Percentiles rank a stretch among this genome's conserved stretches.
Conservation (phyloP, 2,888 invertebrate genomes). For the Ectropis crepuscularia region DNA sequence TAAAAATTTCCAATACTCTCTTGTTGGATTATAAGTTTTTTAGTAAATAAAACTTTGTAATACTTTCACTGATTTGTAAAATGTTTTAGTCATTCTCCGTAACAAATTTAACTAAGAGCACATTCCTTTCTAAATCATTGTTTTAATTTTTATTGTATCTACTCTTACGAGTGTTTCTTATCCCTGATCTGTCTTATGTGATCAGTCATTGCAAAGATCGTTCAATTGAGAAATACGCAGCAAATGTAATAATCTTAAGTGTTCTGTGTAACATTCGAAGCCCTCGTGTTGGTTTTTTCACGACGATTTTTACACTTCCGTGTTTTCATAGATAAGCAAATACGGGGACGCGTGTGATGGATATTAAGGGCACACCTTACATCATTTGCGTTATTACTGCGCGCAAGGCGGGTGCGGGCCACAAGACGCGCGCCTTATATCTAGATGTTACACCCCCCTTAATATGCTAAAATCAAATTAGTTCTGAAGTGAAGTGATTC, state of each 20-base stretch:
- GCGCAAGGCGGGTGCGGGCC: constrained; percentile 52
- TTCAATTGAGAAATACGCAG: constrained; percentile 30
- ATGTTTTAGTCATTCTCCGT: too few relatives aligned
- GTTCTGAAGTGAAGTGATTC: constrained; percentile 82
- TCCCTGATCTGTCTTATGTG: too few relatives aligned
- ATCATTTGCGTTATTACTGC: constrained; percentile 83
- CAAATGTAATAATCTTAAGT: constrained; percentile 76
- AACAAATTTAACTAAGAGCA: background rate
- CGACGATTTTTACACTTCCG: constrained; percentile 84
- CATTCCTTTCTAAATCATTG: too few relatives aligned
- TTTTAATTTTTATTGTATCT: too few relatives aligned
- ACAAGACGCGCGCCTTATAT: constrained; percentile 80
- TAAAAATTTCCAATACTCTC: constrained; percentile 64
- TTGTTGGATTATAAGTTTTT: constrained; percentile 39
- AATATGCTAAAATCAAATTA: constrained; percentile 86
- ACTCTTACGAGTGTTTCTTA: too few relatives aligned
- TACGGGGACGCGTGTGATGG: constrained; percentile 83
- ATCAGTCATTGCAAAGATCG: constrained; percentile 1
- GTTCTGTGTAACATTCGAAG: constrained; percentile 66
- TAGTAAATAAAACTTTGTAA: constrained; percentile 27
- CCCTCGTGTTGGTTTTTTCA: constrained; percentile 64
- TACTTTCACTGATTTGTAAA: background rate
- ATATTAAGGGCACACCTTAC: constrained; percentile 85
- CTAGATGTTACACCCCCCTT: constrained; percentile 78
- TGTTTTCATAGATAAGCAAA: constrained; percentile 84